Base-by-base conservation (phyloP, 2,797 vertebrate species). In the Melopsittacus undulatus region DNA sequence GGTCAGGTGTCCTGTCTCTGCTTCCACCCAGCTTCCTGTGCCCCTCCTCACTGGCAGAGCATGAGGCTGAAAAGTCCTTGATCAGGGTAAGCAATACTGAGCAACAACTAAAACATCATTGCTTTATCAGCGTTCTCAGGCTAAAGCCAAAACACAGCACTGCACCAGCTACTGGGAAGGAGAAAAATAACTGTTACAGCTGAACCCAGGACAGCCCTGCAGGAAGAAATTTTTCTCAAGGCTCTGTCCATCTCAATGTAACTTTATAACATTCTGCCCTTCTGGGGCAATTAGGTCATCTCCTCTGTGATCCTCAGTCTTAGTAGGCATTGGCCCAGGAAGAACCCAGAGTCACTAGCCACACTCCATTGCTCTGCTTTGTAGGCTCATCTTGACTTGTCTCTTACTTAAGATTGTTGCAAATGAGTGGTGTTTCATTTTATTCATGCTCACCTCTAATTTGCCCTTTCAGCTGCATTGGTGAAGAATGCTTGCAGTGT, bases 401-500 rank as follows among this genome's bases (percentile, higher is more conserved):
- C 48, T 69, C 7, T 82, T 86, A 34, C 38, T 59, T 83, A 54
- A 24, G 38, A 40, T 43, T 52, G 30, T 36, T 15, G 11, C n/a
- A 89, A 27, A 73, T 63, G 70, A n/a, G 46, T 76, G 6, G 5
- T 38, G 45, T 82, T 59, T 69, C 9, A 19, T 40, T 75, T 70
- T 24, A 36, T 4, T 7, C 51, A 29, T 4, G 5, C 76, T 82
- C 18, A 81, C 30, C 13, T 86, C 70, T 74, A 34, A 72, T 89
- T 73, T 4, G 2, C 10, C 84, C 26, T 85, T 96, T 56, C 86
- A 97, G 97, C 38, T 97, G 97, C 59, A 27, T 3, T 59, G 84
- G 54, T 52, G 92, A 95, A 69, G 95, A 96, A 24, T 97, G 97
- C 45, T 29, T 94, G 79, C 20, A 27, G 27, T 83, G 78, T 49